These are phyloP conservation scores for Hipparchia sbordonii DNA, from an alignment of 2,888 invertebrate genomes.

Conservation along the genomic window DNA sequence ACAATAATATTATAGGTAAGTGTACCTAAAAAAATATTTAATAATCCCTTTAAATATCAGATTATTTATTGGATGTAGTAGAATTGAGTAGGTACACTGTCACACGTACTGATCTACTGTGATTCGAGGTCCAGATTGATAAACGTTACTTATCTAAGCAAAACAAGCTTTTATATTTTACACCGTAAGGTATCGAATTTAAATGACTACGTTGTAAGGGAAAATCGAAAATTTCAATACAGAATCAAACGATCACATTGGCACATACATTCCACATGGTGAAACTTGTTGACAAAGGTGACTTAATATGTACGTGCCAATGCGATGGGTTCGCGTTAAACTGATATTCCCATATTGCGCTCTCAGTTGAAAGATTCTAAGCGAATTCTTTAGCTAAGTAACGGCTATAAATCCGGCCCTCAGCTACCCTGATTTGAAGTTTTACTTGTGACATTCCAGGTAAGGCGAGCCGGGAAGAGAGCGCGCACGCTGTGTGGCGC, in stretches of 20 bases:
- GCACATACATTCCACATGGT: neutral
- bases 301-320: neutral
- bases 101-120: no score
- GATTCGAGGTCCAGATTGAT: constrained; percentile 1
- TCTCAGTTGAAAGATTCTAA: neutral
- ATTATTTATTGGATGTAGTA: constrained; percentile 1
- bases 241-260: neutral
- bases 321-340: neutral
- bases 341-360: neutral
- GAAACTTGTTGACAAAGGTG: neutral
- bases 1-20: neutral
- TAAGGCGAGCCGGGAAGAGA: constrained; percentile 64
- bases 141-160: constrained; percentile 1
- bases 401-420: neutral
- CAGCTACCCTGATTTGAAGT: neutral
- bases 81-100: neutral
- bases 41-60: neutral
- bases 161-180: neutral
- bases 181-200: no score
- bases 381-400: neutral
- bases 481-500: constrained; percentile 63
- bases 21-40: neutral
- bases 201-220: neutral
- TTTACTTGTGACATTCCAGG: constrained; percentile 54
- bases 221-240: neutral